Evolutionary conservation across 2,113 vertebrate species (phyloP).

Genomic region (Dicaeum eximium): DNA sequence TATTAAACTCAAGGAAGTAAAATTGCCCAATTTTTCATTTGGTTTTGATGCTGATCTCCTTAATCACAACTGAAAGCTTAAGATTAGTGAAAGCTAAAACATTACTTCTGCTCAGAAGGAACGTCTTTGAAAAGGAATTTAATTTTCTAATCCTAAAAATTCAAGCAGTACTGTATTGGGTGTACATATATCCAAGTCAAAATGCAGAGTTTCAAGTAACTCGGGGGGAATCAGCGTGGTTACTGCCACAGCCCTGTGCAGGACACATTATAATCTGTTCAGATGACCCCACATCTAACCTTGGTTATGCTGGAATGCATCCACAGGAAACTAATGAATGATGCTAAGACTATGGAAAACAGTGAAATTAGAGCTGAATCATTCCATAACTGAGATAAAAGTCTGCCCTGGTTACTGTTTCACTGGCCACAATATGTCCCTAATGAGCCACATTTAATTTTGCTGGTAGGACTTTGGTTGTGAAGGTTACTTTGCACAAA

Average conservation of each 20-base stretch:
- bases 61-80: conserved; percentile 29
- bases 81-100: conserved; percentile 20
- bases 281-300: neutral
- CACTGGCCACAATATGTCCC: neutral
- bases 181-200: neutral
- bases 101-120: neutral
- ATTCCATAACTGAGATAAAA: neutral
- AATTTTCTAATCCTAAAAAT: neutral
- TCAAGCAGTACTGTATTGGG: neutral
- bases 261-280: neutral
- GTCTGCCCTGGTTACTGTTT: neutral
- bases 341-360: neutral
- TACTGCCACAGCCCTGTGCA: neutral
- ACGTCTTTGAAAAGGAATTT: neutral
- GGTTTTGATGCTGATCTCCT: conserved; percentile 16
- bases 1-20: conserved; percentile 29
- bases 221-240: neutral
- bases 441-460: neutral
- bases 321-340: neutral
- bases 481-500: neutral
- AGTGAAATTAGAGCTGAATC: neutral
- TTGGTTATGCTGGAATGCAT: neutral
- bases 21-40: conserved; percentile 19
- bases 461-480: neutral
- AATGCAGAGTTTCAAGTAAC: neutral